Conservation (phyloP, 2,797 vertebrate genomes). For the Salmo trutta region DNA sequence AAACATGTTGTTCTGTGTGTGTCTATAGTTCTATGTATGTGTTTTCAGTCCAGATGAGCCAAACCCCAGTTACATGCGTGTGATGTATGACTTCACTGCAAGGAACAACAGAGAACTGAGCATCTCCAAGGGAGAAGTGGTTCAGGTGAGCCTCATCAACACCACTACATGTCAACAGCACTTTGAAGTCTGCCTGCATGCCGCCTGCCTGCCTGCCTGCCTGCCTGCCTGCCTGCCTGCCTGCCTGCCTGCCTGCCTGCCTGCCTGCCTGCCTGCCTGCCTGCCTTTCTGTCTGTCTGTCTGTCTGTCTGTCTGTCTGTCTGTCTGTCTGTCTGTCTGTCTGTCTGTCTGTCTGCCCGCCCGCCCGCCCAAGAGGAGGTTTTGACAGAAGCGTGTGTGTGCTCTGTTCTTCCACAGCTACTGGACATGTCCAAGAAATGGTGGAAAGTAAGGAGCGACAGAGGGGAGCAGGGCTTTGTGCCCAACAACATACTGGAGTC, state of each 20-base stretch:
- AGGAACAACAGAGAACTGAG: conserved; percentile 85
- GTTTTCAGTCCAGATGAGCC: conserved; percentile 48
- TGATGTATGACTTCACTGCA: conserved; percentile 78
- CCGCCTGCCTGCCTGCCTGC: not conserved
- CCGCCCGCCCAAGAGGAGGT: not conserved
- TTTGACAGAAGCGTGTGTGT: not conserved
- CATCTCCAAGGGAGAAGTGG: conserved; percentile 79
- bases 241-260: fast-evolving
- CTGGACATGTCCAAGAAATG: conserved; percentile 85
- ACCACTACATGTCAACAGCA: not conserved
- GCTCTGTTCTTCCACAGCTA: conserved; percentile 68
- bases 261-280: fast-evolving
- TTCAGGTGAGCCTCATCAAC: conserved; percentile 73
- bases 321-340: not conserved
- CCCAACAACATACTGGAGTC: conserved; percentile 84
- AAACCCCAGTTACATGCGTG: conserved; percentile 54
- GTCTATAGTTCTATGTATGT: conserved; percentile 10
- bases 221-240: too few species aligned
- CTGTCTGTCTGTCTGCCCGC: too few species aligned
- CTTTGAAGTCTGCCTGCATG: not conserved
- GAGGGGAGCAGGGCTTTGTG: conserved; percentile 76
- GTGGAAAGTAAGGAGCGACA: conserved; percentile 87
- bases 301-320: conserved; percentile 50
- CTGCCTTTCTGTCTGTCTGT: too few species aligned
- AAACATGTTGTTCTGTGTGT: not conserved